Base-by-base conservation (phyloP, 2,888 invertebrate genomes). In the Luffia ferchaultella region DNA sequence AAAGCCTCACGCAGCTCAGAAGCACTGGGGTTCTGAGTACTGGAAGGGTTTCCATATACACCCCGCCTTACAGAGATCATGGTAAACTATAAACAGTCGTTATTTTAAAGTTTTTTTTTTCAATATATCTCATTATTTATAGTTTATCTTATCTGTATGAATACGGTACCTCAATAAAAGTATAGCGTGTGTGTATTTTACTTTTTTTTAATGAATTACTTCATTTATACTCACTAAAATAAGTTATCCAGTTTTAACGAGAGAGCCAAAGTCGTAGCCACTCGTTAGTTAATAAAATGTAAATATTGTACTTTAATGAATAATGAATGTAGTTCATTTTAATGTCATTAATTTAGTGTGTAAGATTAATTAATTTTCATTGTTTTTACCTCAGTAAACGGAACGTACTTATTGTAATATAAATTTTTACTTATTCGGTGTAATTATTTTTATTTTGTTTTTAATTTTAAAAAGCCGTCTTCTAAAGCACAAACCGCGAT, bases 381-480 rank as follows among this genome's bases (percentile, higher is more conserved):
- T 30, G 3, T 30, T 30, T 30, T 30, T 30, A 30, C 30, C 30
- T 30, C 30, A 12, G 12, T 12, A 12, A 12, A 30, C 30, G 30
- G 30, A n/a, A n/a, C n/a, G n/a, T n/a, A n/a, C n/a, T n/a, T n/a
- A n/a, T n/a, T n/a, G n/a, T n/a, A n/a, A n/a, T n/a, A n/a, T n/a
- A n/a, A n/a, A n/a, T n/a, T n/a, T n/a, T n/a, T n/a, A n/a, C n/a
- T 12, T 30, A 30, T 30, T 3, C 12, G 64, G 60, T 63, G 63
- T 54, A 58, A 59, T 60, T 56, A 52, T 53, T 54, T 57, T 48
- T 57, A 60, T 57, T 59, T 58, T 50, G 56, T 66, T 20, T 58
- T 50, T 59, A 51, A 60, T 61, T 61, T 62, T 67, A 62, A 68
- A 64, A 74, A 76, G 61, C 60, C n/a, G 17, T 16, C n/a, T 43